phyloP scores from a whole-genome alignment of 2,888 invertebrate genomes.

The Dione vanillae region DNA sequence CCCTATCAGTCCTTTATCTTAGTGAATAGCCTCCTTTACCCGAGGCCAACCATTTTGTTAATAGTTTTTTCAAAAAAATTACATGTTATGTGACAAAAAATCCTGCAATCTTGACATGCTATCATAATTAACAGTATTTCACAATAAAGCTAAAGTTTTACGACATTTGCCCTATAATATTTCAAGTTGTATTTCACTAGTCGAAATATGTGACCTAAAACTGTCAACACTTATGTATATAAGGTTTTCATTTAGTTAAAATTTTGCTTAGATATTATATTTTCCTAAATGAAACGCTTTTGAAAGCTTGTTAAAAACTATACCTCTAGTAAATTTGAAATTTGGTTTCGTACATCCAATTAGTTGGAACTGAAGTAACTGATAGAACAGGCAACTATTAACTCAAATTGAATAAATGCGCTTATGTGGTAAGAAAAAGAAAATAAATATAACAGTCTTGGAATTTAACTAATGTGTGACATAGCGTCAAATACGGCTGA shows the following conservation, averaged over 20 bases:
- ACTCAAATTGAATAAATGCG: no score
- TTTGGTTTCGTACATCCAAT: no score
- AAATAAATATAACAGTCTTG: background rate
- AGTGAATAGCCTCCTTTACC: slow-evolving; percentile 59
- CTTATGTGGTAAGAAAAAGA: background rate
- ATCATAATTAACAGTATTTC: background rate
- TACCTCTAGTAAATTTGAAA: no score
- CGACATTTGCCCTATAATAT: background rate
- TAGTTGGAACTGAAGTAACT: no score
- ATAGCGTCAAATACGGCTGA: background rate
- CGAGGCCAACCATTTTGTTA: slow-evolving; percentile 51
- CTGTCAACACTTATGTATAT: no score
- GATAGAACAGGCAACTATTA: no score
- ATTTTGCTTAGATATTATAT: no score
- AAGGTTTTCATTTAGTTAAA: no score
- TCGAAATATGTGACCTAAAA: background rate
- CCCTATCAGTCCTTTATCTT: slow-evolving; percentile 68
- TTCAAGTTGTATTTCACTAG: background rate
- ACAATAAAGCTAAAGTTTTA: slow-evolving; percentile 2
- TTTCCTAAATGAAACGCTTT: no score
- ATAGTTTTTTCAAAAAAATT: slow-evolving; percentile 5
- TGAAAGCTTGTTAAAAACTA: no score
- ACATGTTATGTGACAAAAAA: background rate
- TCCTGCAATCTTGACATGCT: background rate
- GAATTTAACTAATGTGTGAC: background rate